phyloP scores from a whole-genome alignment of 2,113 vertebrate genomes.

The Leptocoma aspasia region DNA sequence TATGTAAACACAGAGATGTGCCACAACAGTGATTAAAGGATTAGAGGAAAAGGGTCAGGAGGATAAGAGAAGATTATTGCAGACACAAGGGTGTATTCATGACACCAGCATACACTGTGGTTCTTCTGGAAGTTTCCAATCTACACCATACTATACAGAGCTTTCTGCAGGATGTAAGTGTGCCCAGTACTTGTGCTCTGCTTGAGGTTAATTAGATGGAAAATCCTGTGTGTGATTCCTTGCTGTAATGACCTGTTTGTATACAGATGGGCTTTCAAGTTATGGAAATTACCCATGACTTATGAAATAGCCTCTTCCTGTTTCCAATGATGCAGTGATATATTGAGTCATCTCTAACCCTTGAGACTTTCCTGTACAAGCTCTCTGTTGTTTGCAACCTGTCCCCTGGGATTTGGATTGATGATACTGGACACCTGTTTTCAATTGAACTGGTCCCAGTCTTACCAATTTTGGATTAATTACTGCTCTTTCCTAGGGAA shows the following conservation, averaged over 20 bases:
- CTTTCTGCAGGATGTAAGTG: not conserved
- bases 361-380: not conserved
- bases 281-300: not conserved
- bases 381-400: not conserved
- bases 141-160: not conserved
- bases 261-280: not conserved
- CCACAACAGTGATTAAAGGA: not conserved
- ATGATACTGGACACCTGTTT: not conserved
- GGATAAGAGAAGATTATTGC: not conserved
- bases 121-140: not conserved
- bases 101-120: not conserved
- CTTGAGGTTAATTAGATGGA: not conserved
- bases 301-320: constrained; percentile 32
- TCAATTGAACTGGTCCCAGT: not conserved
- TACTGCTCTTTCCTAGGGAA: not conserved
- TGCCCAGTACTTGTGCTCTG: not conserved
- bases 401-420: not conserved
- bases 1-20: not conserved
- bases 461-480: not conserved
- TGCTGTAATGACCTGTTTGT: not conserved
- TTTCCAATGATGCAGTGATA: not conserved
- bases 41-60: not conserved
- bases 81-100: not conserved
- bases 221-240: not conserved
- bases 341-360: not conserved